Evolutionary conservation across 2,113 vertebrate species (phyloP), one percentile per base, ranked within the genome.

Genomic region (Amphilophus citrinellus): DNA sequence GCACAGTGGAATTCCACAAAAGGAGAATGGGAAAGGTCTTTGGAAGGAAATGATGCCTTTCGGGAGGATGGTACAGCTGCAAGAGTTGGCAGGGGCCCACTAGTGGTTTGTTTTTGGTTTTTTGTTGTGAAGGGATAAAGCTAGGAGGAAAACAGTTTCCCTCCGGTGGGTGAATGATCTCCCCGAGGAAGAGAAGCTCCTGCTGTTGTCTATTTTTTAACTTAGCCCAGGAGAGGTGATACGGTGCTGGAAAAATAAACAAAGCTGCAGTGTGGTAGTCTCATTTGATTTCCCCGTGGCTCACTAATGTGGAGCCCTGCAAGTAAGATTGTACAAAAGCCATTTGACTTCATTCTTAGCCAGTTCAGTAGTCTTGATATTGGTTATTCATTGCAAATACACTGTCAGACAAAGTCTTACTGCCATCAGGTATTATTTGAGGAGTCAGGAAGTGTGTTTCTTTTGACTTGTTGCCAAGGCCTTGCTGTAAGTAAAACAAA

Each of bases 161-260:
- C 20, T 63, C 76, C 1, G 27, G 81, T n/a, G 7, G 35, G 11
- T 77, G 57, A 63, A 42, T 13, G 1, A 61, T 14, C 57, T 68
- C 71, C 85, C 83, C 0, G 4, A 35, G 71, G 79, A 63, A 6
- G 56, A 88, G 82, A 68, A 68, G 76, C 66, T 39, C 68, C 61
- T 14, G 50, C 59, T 88, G 53, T 82, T 66, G 83, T 91, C 65
- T 87, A 2, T 79, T 44, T 75, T 77, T 91, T 53, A 17, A 47
- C 77, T 84, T 80, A 57, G 35, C 87, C 82, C 88, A 35, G 39
- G 71, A 76, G 89, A 90, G 84, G 37, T 59, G 57, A 86, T 61
- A 59, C 59, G 10, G 61, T 5, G 60, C 76, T 88, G 87, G 85
- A 89, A 90, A 93, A 93, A 94, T 85, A 94, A 94, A 93, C 82